Conservation (phyloP, 2,113 vertebrate species). For the Kryptolebias marmoratus region DNA sequence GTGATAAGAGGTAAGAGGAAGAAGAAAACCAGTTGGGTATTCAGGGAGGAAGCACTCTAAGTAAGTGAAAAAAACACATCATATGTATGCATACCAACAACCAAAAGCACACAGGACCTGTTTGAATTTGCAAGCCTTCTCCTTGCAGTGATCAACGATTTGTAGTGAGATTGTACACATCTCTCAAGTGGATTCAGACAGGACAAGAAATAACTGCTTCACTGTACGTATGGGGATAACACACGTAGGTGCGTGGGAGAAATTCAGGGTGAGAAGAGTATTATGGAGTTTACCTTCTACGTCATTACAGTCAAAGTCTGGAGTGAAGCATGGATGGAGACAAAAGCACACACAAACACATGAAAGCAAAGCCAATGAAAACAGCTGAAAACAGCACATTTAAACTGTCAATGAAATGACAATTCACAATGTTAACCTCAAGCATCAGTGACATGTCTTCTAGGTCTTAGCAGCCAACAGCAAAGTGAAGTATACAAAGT, state of each 20-base stretch:
- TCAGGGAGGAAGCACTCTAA: conserved; percentile 38
- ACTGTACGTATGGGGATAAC: conserved; percentile 41
- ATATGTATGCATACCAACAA: conserved; percentile 60
- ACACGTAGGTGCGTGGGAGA: conserved; percentile 49
- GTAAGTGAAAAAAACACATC: conserved; percentile 44
- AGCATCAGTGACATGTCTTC: conserved; percentile 44
- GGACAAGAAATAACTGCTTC: conserved; percentile 43
- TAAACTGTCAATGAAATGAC: conserved; percentile 47
- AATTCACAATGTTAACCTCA: conserved; percentile 36
- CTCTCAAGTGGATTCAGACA: conserved; percentile 64
- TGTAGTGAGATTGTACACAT: conserved; percentile 38
- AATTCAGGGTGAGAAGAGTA: conserved; percentile 62
- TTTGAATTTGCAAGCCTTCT: conserved; percentile 72
- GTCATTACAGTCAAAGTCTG: conserved; percentile 81
- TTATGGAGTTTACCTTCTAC: conserved; percentile 80
- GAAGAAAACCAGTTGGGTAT: conserved; percentile 38
- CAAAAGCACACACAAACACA: conserved; percentile 75
- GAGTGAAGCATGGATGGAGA: conserved; percentile 82
- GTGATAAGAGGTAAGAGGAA: conserved; percentile 57
- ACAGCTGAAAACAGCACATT: conserved; percentile 59
- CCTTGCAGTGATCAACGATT: conserved; percentile 60
- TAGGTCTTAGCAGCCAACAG: conserved; percentile 34
- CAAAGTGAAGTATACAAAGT: conserved; percentile 26
- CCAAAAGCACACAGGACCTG: conserved; percentile 55
- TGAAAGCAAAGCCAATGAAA: conserved; percentile 59